phyloP scores from a whole-genome alignment of 1,140 invertebrate species.

The Tachypleus tridentatus region DNA sequence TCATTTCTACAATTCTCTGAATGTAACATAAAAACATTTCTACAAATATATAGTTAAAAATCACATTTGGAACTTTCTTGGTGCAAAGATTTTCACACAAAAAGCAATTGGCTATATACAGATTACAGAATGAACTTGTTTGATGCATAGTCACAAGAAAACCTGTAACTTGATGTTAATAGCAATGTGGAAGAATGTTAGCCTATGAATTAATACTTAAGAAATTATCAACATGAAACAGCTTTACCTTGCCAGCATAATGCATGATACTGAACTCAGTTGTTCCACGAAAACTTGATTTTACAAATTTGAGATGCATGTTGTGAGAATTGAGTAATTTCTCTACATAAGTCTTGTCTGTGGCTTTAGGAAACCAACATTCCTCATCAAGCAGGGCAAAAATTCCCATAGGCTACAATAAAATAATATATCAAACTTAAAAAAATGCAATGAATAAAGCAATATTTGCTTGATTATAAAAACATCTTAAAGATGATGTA shows the following conservation, averaged over 20 bases:
- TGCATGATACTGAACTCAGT: slow-evolving; percentile 97
- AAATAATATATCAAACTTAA: no score
- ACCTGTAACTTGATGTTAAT: no score
- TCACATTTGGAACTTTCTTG: no score
- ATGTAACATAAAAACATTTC: neutral
- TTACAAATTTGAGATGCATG: slow-evolving; percentile 94
- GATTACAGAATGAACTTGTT: no score
- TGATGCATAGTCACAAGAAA: no score
- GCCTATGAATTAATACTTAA: no score
- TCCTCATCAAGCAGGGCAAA: slow-evolving; percentile 96
- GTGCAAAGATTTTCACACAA: no score
- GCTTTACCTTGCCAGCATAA: slow-evolving; percentile 83
- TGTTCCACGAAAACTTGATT: slow-evolving; percentile 90
- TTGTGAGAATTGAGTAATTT: slow-evolving; percentile 89
- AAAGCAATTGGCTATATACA: no score
- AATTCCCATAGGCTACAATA: slow-evolving; percentile 81
- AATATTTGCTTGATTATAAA: neutral
- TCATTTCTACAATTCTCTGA: no score
- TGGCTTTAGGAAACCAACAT: slow-evolving; percentile 99
- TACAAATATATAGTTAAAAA: neutral
- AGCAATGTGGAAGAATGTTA: no score
- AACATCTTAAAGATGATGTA: no score
- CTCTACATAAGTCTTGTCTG: slow-evolving; percentile 96
- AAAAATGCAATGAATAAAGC: no score
- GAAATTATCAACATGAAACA: neutral